A percentile compares a stretch with the other conserved stretches of the same genome.
These are phyloP conservation scores for Harpalus rufipes DNA, from an alignment of 2,888 invertebrate species.

Conservation along the genomic window DNA sequence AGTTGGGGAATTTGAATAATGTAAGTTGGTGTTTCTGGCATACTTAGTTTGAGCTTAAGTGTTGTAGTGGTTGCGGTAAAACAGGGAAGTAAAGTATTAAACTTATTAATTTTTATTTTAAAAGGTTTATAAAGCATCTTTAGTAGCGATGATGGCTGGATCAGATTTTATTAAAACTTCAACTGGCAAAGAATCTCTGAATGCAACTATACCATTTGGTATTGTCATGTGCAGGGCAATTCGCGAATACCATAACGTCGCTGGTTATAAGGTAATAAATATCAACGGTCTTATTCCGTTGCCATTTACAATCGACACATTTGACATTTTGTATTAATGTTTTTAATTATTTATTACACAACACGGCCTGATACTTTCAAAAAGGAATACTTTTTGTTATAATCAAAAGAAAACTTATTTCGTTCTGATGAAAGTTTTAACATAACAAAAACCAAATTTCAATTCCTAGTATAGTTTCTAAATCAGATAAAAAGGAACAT, in stretches of 20 bases:
- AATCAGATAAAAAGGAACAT: slow-evolving; percentile 49
- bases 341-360: slow-evolving; percentile 24
- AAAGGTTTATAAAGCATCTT: slow-evolving; percentile 90
- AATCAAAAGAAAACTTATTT: slow-evolving; percentile 17
- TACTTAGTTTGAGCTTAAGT: not conserved
- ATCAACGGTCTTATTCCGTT: slow-evolving; percentile 4
- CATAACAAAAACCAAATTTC: slow-evolving; percentile 47
- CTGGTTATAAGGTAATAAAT: slow-evolving; percentile 83
- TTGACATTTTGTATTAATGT: not conserved
- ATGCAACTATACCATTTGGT: slow-evolving; percentile 95
- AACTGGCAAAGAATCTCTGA: slow-evolving; percentile 96
- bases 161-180: slow-evolving; percentile 99
- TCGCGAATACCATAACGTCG: slow-evolving; percentile 84
- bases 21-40: slow-evolving; percentile 75
- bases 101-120: slow-evolving; percentile 7
- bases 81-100: not conserved
- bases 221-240: slow-evolving; percentile 97
- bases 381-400: slow-evolving; percentile 13
- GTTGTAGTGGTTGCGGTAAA: not conserved
- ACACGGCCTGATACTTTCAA: slow-evolving; percentile 19
- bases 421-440: slow-evolving; percentile 54
- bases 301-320: slow-evolving; percentile 15
- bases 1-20: slow-evolving; percentile 90
- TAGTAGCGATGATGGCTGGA: slow-evolving; percentile 96
- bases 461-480: slow-evolving; percentile 58